Conservation (phyloP, 2,797 vertebrate genomes). For the Pempheris klunzingeri region DNA sequence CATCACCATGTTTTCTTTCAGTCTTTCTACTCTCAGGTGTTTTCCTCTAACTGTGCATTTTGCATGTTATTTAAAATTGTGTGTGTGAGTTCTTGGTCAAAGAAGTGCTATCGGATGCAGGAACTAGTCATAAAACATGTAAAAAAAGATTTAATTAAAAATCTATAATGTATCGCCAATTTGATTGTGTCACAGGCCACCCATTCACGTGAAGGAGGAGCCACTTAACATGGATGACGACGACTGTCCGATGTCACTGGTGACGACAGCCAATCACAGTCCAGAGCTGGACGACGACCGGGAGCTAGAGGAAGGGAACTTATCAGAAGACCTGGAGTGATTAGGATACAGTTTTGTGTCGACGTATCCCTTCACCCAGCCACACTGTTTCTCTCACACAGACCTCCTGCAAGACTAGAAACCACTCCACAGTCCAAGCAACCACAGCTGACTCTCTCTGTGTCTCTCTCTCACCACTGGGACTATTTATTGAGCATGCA, state of each 20-base stretch:
- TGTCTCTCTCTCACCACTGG: conserved; percentile 88
- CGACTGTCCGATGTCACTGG: conserved; percentile 98
- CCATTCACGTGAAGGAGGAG: conserved; percentile 97
- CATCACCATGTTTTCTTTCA: neutral
- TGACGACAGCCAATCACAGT: conserved; percentile 99
- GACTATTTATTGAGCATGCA: conserved; percentile 99
- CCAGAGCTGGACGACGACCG: conserved; percentile 98
- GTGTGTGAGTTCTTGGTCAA: conserved; percentile 18
- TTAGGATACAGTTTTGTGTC: conserved; percentile 78
- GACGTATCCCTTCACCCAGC: conserved; percentile 80
- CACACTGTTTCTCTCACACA: conserved; percentile 76
- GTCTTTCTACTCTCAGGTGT: neutral
- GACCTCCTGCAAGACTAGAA: conserved; percentile 79
- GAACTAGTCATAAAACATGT: neutral
- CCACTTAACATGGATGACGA: conserved; percentile 98
- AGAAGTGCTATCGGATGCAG: neutral
- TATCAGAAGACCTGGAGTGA: conserved; percentile 99
- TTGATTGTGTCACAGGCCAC: conserved; percentile 85
- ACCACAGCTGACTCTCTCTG: conserved; percentile 90
- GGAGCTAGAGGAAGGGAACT: conserved; percentile 99
- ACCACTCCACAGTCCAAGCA: conserved; percentile 93
- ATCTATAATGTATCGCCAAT: conserved; percentile 28
- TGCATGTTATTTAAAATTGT: neutral
- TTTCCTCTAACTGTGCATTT: conserved; percentile 17
- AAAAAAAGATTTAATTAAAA: neutral